A percentile compares a stretch with the other conserved stretches of the same genome.
These are phyloP conservation scores for Chalcis sispes DNA, from an alignment of 2,888 invertebrate genomes.

Conservation along the genomic window DNA sequence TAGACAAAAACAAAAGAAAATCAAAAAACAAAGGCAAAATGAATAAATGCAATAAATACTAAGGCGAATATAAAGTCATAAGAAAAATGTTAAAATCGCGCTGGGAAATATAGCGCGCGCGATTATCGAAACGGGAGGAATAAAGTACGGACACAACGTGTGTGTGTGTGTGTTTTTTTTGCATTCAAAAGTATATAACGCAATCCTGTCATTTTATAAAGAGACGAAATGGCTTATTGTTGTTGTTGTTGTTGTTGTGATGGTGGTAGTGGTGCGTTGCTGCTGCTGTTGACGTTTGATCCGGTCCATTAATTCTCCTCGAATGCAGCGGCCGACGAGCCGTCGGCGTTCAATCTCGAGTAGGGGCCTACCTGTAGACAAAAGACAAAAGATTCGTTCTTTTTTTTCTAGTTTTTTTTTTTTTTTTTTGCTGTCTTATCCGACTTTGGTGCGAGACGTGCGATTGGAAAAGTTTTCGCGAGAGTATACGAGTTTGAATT, in stretches of 20 bases:
- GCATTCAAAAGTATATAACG: background rate
- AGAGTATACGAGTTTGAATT: too few species aligned
- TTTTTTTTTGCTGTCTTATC: too few species aligned
- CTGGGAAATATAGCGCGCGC: background rate
- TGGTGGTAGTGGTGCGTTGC: conserved; percentile 14
- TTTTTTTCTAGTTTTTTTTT: background rate
- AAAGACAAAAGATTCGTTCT: conserved; percentile 10
- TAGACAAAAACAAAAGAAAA: conserved; percentile 1
- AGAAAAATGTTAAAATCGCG: background rate
- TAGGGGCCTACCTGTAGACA: conserved; percentile 32
- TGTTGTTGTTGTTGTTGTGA: background rate
- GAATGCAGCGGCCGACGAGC: conserved; percentile 32
- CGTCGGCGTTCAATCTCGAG: conserved; percentile 42
- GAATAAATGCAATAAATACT: background rate
- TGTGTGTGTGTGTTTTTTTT: background rate
- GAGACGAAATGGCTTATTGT: background rate
- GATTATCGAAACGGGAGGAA: background rate
- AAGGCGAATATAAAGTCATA: too few species aligned
- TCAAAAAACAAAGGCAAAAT: background rate
- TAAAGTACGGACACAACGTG: background rate
- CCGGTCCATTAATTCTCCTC: conserved; percentile 46
- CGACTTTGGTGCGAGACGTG: background rate
- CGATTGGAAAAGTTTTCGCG: background rate
- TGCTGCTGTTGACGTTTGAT: conserved; percentile 4
- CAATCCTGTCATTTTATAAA: conserved; percentile 15